phyloP scores from a whole-genome alignment of 2,113 vertebrate species.

The Cryptoleucopteryx plumbea region DNA sequence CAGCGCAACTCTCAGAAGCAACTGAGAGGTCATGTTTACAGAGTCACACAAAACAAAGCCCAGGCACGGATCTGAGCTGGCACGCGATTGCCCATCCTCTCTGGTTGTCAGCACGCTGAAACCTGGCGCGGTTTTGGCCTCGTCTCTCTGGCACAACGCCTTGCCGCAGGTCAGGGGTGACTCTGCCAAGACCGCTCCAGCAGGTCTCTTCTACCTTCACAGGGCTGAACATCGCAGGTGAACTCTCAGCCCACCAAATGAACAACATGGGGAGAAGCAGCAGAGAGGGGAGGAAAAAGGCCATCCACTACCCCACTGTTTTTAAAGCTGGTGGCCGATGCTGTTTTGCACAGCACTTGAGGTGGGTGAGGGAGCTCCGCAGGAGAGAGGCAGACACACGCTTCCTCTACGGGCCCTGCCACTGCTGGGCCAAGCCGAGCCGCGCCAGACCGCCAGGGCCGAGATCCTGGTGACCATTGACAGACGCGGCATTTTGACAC shows the following conservation, averaged over 20 bases:
- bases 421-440: neutral
- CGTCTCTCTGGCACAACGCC: fast-evolving
- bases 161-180: too few relatives aligned
- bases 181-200: neutral
- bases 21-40: neutral
- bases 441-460: fast-evolving
- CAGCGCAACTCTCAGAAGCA: neutral
- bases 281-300: neutral
- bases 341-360: neutral
- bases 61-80: neutral
- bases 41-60: neutral
- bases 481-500: too few relatives aligned
- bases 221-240: neutral
- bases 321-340: neutral
- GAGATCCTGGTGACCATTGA: too few relatives aligned
- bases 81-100: fast-evolving
- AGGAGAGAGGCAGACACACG: fast-evolving
- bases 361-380: fast-evolving
- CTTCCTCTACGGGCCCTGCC: fast-evolving
- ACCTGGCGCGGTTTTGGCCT: neutral
- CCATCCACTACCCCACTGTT: fast-evolving
- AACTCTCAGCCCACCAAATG: neutral
- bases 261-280: fast-evolving
- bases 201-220: neutral
- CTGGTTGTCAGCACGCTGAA: neutral